These are phyloP conservation scores for Microtus oregoni DNA, from an alignment of 2,113 vertebrate species.

Conservation along the genomic window DNA sequence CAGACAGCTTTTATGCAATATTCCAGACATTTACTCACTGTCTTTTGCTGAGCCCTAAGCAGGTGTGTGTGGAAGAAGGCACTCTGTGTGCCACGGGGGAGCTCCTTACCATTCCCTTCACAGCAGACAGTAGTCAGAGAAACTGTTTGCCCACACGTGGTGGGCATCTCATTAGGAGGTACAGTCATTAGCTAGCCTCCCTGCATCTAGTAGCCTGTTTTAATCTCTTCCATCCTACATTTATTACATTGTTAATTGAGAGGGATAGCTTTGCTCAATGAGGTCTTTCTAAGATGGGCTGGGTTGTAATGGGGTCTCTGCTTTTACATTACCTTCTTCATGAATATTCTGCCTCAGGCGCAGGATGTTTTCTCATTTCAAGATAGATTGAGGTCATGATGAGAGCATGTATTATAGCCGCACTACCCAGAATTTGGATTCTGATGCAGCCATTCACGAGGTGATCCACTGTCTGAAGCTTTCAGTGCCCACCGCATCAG, in stretches of 20 bases:
- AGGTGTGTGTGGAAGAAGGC: slow-evolving; percentile 83
- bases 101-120: slow-evolving; percentile 83
- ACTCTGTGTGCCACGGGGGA: slow-evolving; percentile 74
- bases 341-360: slow-evolving; percentile 24
- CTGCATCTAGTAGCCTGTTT: slow-evolving; percentile 67
- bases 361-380: slow-evolving; percentile 12
- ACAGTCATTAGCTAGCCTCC: slow-evolving; percentile 70
- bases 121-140: slow-evolving; percentile 80
- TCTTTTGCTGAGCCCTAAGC: slow-evolving; percentile 83
- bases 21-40: slow-evolving; percentile 88
- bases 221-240: slow-evolving; percentile 71
- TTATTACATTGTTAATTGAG: slow-evolving; percentile 72
- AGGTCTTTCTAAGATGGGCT: slow-evolving; percentile 54
- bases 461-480: neutral
- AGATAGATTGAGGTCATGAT: neutral
- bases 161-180: slow-evolving; percentile 80
- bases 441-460: neutral
- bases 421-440: neutral
- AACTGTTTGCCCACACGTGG: slow-evolving; percentile 77
- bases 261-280: slow-evolving; percentile 60
- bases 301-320: neutral
- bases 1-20: slow-evolving; percentile 90
- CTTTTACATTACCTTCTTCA: neutral
- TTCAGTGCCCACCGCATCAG: neutral
- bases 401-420: neutral